Evolutionary conservation across 1,140 invertebrate species (phyloP).

Genomic region (Drosophila funebris): DNA sequence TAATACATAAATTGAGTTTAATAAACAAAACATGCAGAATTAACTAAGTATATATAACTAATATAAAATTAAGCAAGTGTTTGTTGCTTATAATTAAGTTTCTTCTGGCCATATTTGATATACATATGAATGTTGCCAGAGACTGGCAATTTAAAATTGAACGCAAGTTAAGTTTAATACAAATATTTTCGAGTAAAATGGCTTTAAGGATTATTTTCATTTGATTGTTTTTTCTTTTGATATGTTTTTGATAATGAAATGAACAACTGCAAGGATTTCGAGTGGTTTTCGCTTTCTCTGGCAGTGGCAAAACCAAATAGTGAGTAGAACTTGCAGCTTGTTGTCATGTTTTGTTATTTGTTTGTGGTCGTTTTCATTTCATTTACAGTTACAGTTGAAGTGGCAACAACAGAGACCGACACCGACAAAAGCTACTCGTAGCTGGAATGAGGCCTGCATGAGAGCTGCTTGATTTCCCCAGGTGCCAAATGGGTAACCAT

Average conservation of each 20-base stretch:
- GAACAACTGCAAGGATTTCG: background rate
- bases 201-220: background rate
- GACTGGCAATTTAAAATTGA: too few species aligned
- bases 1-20: background rate
- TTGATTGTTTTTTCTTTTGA: background rate
- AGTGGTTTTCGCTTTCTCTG: slow-evolving; percentile 25
- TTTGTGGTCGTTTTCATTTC: slow-evolving; percentile 75
- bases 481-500: slow-evolving; percentile 53
- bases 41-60: background rate
- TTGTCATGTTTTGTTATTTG: slow-evolving; percentile 66
- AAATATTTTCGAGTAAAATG: background rate
- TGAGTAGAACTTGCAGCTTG: slow-evolving; percentile 19
- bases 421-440: slow-evolving; percentile 7
- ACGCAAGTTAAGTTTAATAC: too few species aligned
- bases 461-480: slow-evolving; percentile 71
- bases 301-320: background rate
- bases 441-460: slow-evolving; percentile 42
- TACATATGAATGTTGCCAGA: background rate
- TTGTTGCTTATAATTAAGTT: background rate
- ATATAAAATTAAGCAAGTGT: background rate
- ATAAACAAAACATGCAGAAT: background rate
- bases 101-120: background rate
- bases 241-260: slow-evolving; percentile 40
- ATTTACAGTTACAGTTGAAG: slow-evolving; percentile 63
- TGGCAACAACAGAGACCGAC: slow-evolving; percentile 41